Evolutionary conservation across 2,113 vertebrate species (phyloP).

Genomic region (Neodon shergylaensis): DNA sequence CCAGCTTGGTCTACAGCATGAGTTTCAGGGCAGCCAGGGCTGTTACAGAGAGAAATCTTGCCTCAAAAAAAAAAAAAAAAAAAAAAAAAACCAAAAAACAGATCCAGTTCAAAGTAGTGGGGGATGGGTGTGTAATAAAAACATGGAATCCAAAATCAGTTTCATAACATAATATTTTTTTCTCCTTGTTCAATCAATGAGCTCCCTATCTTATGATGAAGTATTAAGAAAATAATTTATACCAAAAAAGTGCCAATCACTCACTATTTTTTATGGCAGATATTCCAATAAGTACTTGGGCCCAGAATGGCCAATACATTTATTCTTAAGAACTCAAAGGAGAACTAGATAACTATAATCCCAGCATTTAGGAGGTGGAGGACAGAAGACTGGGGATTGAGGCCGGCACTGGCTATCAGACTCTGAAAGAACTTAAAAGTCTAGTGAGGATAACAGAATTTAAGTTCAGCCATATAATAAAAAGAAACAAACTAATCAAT

Average conservation of each 20-base stretch:
- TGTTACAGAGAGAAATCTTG: background rate
- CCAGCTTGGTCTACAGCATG: background rate
- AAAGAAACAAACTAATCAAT: background rate
- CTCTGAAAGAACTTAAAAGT: background rate
- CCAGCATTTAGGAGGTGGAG: background rate
- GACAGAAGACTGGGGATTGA: no score
- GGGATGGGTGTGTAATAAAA: background rate
- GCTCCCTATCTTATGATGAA: background rate
- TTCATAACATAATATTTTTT: background rate
- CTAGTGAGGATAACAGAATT: constrained; percentile 17
- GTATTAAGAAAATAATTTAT: constrained; percentile 36
- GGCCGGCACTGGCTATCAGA: background rate
- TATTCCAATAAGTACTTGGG: background rate
- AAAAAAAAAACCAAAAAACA: background rate
- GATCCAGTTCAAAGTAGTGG: constrained; percentile 24
- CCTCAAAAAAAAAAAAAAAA: no score
- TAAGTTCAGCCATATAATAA: constrained; percentile 36
- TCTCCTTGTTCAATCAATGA: constrained; percentile 6
- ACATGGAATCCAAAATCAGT: background rate
- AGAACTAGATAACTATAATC: no score
- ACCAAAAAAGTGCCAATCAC: constrained; percentile 32
- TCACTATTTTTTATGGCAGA: constrained; percentile 6
- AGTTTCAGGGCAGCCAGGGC: background rate
- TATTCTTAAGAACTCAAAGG: background rate
- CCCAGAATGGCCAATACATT: background rate